Base-by-base conservation (phyloP, 2,888 invertebrate species). In the Melinaea marsaeus region DNA sequence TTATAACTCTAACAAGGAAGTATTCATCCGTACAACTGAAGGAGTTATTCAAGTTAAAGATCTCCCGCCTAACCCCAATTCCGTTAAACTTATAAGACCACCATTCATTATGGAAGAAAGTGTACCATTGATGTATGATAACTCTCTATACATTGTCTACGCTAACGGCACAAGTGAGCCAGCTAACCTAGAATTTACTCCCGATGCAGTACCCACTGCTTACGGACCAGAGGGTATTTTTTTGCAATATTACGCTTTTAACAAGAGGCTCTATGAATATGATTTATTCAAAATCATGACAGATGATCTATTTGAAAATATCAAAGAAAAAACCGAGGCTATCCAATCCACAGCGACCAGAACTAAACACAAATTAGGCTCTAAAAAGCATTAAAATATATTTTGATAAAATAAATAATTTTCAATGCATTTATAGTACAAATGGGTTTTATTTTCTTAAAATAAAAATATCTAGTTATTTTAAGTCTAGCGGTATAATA, bases 181-280 rank as follows among this genome's bases (percentile, higher is more conserved):
- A 0, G 62, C 66, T 0, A 74, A 76, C 0, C 67, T 84, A 32
- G 68, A 73, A 4, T 72, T 86, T 2, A 34, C 70, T 13, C 35
- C 69, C 4, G 62, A 70, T 13, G 74, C 71, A 0, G 75, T 73
- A 6, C 86, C 87, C 0, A 74, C 81, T 0, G 88, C 87, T 3
- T 83, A 32, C 48, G 74, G 77, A 0, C 67, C 80, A 60, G 88
- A 88, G 65, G 80, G 74, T 0, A 72, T 79, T 0, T 61, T 85
- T 0, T 70, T 86, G 1, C 80, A 85, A 35, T 88, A 81, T 65
- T 84, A 75, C 13, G 86, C 73, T 5, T 76, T 80, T 55, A 72
- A 87, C 11, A 86, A 88, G 64, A 83, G 79, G 3, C 82, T 89
- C 45, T 89, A 88, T 58, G 78, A 84, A 66, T 87, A 81, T 71